These are phyloP conservation scores for Rhinichthys klamathensis DNA, from an alignment of 2,113 vertebrate genomes.

Conservation along the genomic window DNA sequence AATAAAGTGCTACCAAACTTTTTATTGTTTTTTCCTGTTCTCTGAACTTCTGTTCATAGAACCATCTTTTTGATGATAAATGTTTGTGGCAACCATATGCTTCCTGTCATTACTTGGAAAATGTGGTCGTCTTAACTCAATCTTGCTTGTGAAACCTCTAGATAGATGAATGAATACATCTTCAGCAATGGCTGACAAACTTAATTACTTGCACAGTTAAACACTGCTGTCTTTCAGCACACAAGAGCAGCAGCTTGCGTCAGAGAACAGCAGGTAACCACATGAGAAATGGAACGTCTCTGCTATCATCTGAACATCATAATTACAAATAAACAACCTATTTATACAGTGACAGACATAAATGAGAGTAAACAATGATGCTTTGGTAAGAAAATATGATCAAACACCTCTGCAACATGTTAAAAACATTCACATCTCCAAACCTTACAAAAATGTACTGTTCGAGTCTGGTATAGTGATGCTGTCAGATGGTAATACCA, in stretches of 20 bases:
- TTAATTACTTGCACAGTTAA: slow-evolving; percentile 35
- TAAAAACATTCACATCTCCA: background rate
- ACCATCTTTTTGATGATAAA: background rate
- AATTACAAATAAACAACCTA: slow-evolving; percentile 29
- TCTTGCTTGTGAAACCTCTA: slow-evolving; percentile 22
- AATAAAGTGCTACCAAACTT: too few relatives aligned
- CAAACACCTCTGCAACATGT: background rate
- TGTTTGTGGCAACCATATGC: slow-evolving; percentile 10
- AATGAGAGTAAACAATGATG: background rate
- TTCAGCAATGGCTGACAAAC: slow-evolving; percentile 30
- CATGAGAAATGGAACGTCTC: slow-evolving; percentile 17
- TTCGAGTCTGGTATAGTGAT: background rate
- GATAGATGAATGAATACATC: background rate
- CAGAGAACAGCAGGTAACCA: slow-evolving; percentile 26
- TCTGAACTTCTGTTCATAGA: background rate
- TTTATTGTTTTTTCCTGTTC: background rate
- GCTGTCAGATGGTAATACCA: too few relatives aligned
- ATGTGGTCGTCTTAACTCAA: background rate
- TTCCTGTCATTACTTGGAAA: background rate
- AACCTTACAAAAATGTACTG: background rate
- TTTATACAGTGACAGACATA: slow-evolving; percentile 11
- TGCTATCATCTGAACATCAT: slow-evolving; percentile 14
- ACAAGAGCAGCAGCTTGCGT: slow-evolving; percentile 2
- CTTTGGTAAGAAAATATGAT: background rate
- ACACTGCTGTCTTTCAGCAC: slow-evolving; percentile 11